Evolutionary conservation across 2,888 invertebrate genomes (phyloP).

Genomic region (Xylocampa areola): DNA sequence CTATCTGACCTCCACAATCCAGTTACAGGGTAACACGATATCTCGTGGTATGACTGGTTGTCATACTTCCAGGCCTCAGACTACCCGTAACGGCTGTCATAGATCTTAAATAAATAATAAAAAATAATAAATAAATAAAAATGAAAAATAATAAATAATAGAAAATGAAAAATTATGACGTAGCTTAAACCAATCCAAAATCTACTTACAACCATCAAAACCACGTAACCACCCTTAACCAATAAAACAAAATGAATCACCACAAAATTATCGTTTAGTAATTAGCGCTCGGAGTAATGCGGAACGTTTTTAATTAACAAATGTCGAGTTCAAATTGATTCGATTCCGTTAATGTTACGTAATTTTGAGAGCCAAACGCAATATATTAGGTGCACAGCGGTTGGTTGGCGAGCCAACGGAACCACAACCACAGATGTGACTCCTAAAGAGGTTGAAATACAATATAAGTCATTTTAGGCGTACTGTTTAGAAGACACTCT

Average conservation of each 20-base stretch:
- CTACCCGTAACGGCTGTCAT: too few relatives aligned
- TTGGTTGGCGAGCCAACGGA: slow-evolving; percentile 6
- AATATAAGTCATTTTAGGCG: too few relatives aligned
- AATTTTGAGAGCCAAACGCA: slow-evolving; percentile 59
- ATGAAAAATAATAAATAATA: too few relatives aligned
- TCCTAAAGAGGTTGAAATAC: not conserved
- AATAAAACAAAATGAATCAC: slow-evolving; percentile 36
- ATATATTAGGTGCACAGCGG: slow-evolving; percentile 14
- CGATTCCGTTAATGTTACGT: slow-evolving; percentile 70
- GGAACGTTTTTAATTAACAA: slow-evolving; percentile 75
- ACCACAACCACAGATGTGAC: slow-evolving; percentile 16
- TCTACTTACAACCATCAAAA: slow-evolving; percentile 1
- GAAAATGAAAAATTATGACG: too few relatives aligned
- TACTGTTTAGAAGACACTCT: too few relatives aligned
- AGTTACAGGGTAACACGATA: too few relatives aligned
- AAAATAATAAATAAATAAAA: too few relatives aligned
- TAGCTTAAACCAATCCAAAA: too few relatives aligned
- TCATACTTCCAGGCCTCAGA: too few relatives aligned
- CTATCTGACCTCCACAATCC: too few relatives aligned
- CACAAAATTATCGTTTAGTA: slow-evolving; percentile 65
- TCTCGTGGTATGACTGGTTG: too few relatives aligned
- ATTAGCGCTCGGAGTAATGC: slow-evolving; percentile 62
- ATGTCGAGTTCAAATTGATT: slow-evolving; percentile 73
- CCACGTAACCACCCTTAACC: not conserved
- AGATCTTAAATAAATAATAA: too few relatives aligned